phyloP scores from a whole-genome alignment of 2,888 invertebrate genomes.

The Megastigmus dorsalis region DNA sequence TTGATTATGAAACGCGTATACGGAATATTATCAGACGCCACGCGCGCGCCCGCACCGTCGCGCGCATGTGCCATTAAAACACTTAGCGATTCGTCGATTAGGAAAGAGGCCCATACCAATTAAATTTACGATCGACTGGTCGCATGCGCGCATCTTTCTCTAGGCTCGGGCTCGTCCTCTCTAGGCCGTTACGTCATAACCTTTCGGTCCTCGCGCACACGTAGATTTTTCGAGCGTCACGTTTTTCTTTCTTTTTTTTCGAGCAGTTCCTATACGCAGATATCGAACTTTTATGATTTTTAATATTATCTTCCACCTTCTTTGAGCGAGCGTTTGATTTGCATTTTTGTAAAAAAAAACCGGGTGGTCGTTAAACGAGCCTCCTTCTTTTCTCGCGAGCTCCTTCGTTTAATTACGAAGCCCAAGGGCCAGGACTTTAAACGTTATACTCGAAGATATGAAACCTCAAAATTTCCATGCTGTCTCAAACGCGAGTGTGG shows the following conservation, averaged over 20 bases:
- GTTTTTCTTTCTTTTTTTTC: too few species aligned
- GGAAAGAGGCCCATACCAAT: slow-evolving; percentile 20
- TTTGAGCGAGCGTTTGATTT: slow-evolving; percentile 1
- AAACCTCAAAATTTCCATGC: too few species aligned
- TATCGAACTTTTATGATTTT: slow-evolving; percentile 35
- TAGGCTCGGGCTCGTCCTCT: background rate
- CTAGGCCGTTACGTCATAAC: background rate
- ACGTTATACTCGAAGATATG: too few species aligned
- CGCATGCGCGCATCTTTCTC: too few species aligned
- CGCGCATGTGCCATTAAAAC: slow-evolving; percentile 6
- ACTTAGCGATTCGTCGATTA: slow-evolving; percentile 41
- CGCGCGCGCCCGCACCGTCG: background rate
- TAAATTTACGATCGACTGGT: slow-evolving; percentile 39
- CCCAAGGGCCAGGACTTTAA: too few species aligned
- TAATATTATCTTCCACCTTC: slow-evolving; percentile 5
- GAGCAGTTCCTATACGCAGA: slow-evolving; percentile 2
- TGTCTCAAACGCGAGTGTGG: too few species aligned
- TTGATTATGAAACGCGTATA: too few species aligned
- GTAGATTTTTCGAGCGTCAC: background rate
- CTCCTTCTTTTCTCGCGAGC: too few species aligned
- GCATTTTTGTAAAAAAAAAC: slow-evolving; percentile 22
- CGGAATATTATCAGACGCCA: background rate
- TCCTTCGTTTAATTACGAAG: too few species aligned
- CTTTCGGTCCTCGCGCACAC: background rate
- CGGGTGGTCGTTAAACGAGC: background rate